These are phyloP conservation scores for Telmatherina bonti DNA, from an alignment of 2,797 vertebrate species.

Conservation along the genomic window DNA sequence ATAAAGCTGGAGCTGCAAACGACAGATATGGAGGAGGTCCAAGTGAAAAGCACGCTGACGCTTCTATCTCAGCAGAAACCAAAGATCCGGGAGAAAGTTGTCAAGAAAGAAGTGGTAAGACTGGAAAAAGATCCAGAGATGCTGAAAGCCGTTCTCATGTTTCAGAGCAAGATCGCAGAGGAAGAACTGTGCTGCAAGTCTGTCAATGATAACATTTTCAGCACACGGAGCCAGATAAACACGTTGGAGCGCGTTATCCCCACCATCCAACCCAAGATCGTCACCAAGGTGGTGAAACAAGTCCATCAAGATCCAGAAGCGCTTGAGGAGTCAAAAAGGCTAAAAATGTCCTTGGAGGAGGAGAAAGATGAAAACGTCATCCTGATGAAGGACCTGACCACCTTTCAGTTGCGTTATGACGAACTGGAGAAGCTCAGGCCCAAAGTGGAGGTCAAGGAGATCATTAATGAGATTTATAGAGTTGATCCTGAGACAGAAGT, in stretches of 20 bases:
- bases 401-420: slow-evolving; percentile 78
- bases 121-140: slow-evolving; percentile 92
- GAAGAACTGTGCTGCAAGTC: slow-evolving; percentile 77
- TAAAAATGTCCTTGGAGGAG: slow-evolving; percentile 85
- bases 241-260: slow-evolving; percentile 89
- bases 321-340: slow-evolving; percentile 83
- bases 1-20: slow-evolving; percentile 80
- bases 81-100: slow-evolving; percentile 87
- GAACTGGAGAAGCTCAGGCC: slow-evolving; percentile 82
- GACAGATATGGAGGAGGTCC: slow-evolving; percentile 74
- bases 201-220: slow-evolving; percentile 79
- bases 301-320: slow-evolving; percentile 88
- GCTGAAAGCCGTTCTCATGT: slow-evolving; percentile 84
- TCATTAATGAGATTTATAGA: slow-evolving; percentile 88
- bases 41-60: slow-evolving; percentile 84
- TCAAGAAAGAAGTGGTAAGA: slow-evolving; percentile 92
- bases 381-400: slow-evolving; percentile 83
- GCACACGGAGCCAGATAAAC: slow-evolving; percentile 84
- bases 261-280: slow-evolving; percentile 88
- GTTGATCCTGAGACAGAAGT: slow-evolving; percentile 90
- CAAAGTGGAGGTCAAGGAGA: slow-evolving; percentile 90
- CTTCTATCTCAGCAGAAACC: slow-evolving; percentile 86
- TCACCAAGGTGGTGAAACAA: slow-evolving; percentile 91
- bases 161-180: slow-evolving; percentile 84
- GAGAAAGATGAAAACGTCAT: slow-evolving; percentile 81